A percentile compares a stretch with the other conserved stretches of the same genome.
These are phyloP conservation scores for Metaphire vulgaris DNA, from an alignment of 1,140 invertebrate species.

Conservation along the genomic window DNA sequence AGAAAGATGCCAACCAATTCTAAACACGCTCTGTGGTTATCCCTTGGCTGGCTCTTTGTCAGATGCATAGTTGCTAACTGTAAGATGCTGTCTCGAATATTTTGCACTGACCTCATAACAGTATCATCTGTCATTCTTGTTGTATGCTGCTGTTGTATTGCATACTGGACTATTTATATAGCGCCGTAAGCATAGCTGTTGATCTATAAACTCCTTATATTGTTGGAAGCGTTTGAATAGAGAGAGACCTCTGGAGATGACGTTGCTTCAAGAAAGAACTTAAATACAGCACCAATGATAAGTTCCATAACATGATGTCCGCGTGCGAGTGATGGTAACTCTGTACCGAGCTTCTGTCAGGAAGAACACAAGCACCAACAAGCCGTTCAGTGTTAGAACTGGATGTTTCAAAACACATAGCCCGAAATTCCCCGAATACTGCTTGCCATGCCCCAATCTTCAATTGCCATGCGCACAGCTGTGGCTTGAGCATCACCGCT, in stretches of 20 bases:
- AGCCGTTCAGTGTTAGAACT: slow-evolving; percentile 9
- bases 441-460: neutral
- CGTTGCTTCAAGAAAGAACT: slow-evolving; percentile 5
- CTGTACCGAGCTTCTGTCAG: slow-evolving; percentile 1
- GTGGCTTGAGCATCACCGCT: slow-evolving; percentile 5
- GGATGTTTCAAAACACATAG: slow-evolving; percentile 11
- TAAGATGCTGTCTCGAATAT: neutral
- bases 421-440: neutral
- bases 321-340: slow-evolving; percentile 13
- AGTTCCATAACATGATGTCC: slow-evolving; percentile 9
- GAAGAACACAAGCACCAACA: slow-evolving; percentile 1
- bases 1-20: neutral
- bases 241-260: neutral
- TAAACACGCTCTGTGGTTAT: neutral
- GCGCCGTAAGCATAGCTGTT: neutral
- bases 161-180: neutral
- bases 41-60: neutral
- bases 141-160: neutral
- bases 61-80: neutral
- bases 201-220: neutral
- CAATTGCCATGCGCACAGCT: slow-evolving; percentile 10
- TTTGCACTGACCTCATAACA: neutral
- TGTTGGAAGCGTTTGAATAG: neutral
- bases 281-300: slow-evolving; percentile 17
- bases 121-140: neutral